Base-by-base conservation (phyloP, 2,113 vertebrate species). In the Triplophysa siluroides region DNA sequence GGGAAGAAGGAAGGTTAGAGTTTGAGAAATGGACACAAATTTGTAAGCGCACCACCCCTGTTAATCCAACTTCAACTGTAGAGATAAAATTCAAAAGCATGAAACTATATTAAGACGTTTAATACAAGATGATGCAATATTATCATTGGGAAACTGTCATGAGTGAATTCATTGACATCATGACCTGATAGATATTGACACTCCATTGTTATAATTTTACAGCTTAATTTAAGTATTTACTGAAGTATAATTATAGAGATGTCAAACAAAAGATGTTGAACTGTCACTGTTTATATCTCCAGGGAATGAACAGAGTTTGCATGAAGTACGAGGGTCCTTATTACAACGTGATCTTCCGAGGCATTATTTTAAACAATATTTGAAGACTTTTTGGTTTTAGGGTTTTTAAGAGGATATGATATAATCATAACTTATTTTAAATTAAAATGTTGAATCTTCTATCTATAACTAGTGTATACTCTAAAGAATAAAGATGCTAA, bases 1-100 rank as follows among this genome's bases (percentile, higher is more conserved):
- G 54, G 29, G 68, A 65, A 63, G 9, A 45, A 26, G 7, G 41
- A 52, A 38, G 45, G 52, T 26, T 58, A 45, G 43, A 38, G 70
- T 75, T 78, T 45, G 54, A 41, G 64, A 65, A 74, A 66, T 18
- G 29, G 8, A 68, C 75, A 60, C 23, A 58, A 21, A 24, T 80
- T 33, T 13, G 26, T 33, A 38, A 73, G 26, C n/a, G 24, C 54
- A 60, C 18, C n/a, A 73, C n/a, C 69, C 26, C 69, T 21, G 69
- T 71, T 71, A 71, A 71, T 38, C 45, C 0, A 69, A 18, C 24
- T 23, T 19, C 29, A 29, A 41, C 41, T 60, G n/a, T 18, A 43
- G 14, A 74, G 54, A 24, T 73, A 8, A 24, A 24, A 16, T 50
- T 41, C 29, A 21, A 72, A 72, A 41, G 26, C n/a, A 60, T 73